Conservation (phyloP, 2,888 invertebrate species). For the Phaonia tiefii region DNA sequence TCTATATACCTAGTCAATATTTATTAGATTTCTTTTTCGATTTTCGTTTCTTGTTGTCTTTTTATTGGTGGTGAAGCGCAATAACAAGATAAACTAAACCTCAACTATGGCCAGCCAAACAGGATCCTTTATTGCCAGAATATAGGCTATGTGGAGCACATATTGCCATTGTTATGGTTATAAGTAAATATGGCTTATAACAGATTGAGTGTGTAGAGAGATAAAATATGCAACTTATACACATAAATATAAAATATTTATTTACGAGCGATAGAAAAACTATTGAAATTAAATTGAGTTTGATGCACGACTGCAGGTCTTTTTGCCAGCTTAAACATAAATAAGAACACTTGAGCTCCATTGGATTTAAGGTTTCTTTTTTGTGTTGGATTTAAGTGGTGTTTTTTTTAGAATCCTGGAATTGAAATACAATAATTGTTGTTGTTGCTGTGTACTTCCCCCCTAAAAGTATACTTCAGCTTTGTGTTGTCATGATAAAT, state of each 20-base stretch:
- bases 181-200: constrained; percentile 8
- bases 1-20: constrained; percentile 13
- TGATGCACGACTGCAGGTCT: constrained; percentile 9
- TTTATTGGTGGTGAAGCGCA: too few relatives aligned
- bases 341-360: not conserved
- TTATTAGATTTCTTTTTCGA: not conserved
- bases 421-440: too few relatives aligned
- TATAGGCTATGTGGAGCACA: too few relatives aligned
- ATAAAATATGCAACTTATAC: not conserved
- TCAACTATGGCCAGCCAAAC: too few relatives aligned
- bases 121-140: too few relatives aligned
- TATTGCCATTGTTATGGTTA: not conserved
- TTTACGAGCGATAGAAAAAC: not conserved
- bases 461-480: too few relatives aligned
- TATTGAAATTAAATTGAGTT: constrained; percentile 5
- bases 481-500: too few relatives aligned
- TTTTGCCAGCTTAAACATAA: not conserved
- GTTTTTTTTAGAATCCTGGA: too few relatives aligned
- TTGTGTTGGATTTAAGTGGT: not conserved
- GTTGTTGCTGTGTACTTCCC: too few relatives aligned
- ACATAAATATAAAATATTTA: not conserved
- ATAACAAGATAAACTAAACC: too few relatives aligned
- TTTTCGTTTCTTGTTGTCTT: too few relatives aligned
- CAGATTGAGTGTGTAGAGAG: not conserved
- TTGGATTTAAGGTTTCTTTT: not conserved